phyloP scores from a whole-genome alignment of 2,888 invertebrate species.

The Caradrina kadenii region DNA sequence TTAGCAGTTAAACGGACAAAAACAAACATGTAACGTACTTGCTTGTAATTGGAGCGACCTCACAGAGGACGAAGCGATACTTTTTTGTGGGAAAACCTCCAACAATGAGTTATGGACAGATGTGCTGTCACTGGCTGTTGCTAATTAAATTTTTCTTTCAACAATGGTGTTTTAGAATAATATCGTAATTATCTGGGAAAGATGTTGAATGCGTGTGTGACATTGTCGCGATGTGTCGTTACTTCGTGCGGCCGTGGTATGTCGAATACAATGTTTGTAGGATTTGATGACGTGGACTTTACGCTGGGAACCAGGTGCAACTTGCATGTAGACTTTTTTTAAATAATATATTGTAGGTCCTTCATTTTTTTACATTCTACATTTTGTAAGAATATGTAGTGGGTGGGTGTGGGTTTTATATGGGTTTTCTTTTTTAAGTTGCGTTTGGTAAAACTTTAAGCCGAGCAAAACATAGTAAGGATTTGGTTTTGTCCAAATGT shows the following conservation, averaged over 20 bases:
- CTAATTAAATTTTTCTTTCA: constrained; percentile 52
- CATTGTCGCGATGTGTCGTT: constrained; percentile 29
- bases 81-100: constrained; percentile 63
- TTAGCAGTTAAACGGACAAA: constrained; percentile 42
- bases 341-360: no score
- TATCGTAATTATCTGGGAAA: constrained; percentile 56
- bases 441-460: no score
- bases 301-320: background rate
- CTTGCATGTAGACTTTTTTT: no score
- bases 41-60: constrained; percentile 62
- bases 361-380: no score
- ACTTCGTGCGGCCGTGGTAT: constrained; percentile 3
- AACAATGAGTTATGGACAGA: constrained; percentile 49
- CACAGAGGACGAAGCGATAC: constrained; percentile 49
- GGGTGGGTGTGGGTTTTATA: no score
- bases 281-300: background rate
- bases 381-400: no score
- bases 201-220: constrained; percentile 44
- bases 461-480: no score
- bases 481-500: no score
- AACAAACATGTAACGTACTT: constrained; percentile 58
- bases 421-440: no score
- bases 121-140: constrained; percentile 21
- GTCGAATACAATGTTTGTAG: background rate
- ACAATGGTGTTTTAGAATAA: constrained; percentile 57